A percentile compares a stretch with the other conserved stretches of the same genome.
Evolutionary conservation across 1,140 invertebrate genomes (phyloP).

Genomic region (Solen grandis): DNA sequence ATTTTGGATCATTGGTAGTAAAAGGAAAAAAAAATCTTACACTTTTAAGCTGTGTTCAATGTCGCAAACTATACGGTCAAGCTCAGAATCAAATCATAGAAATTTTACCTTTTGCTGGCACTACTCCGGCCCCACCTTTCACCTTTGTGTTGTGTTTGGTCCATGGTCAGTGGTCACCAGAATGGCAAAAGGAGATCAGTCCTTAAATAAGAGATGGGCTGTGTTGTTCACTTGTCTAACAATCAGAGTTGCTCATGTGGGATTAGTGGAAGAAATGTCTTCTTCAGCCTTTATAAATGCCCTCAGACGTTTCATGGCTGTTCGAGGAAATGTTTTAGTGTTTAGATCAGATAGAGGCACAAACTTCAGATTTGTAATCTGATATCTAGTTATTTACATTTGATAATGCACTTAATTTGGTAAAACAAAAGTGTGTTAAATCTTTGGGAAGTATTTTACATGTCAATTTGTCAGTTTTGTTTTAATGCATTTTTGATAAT

Average conservation of each 20-base stretch:
- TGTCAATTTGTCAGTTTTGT: too few species aligned
- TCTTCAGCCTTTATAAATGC: slow-evolving; percentile 65
- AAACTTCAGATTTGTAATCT: too few species aligned
- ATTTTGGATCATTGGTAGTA: not conserved
- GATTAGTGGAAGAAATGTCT: too few species aligned
- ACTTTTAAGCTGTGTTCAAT: not conserved
- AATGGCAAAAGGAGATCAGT: slow-evolving; percentile 34
- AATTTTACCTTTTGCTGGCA: not conserved
- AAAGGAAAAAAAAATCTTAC: not conserved
- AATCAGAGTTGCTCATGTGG: slow-evolving; percentile 55
- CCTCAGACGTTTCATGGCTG: slow-evolving; percentile 36
- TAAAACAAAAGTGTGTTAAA: too few species aligned
- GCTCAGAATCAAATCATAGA: not conserved
- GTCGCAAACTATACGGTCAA: not conserved
- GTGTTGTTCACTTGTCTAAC: slow-evolving; percentile 59
- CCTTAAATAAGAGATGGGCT: slow-evolving; percentile 52
- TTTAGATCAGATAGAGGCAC: slow-evolving; percentile 25
- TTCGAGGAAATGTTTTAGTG: slow-evolving; percentile 31
- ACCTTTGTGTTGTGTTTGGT: slow-evolving; percentile 32
- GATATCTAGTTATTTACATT: too few species aligned
- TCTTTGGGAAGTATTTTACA: too few species aligned
- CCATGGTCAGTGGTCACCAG: slow-evolving; percentile 29
- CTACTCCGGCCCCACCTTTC: not conserved
- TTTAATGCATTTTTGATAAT: too few species aligned
- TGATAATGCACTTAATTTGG: too few species aligned